Evolutionary conservation across 2,888 invertebrate genomes (phyloP).

Genomic region (Nomada flava): DNA sequence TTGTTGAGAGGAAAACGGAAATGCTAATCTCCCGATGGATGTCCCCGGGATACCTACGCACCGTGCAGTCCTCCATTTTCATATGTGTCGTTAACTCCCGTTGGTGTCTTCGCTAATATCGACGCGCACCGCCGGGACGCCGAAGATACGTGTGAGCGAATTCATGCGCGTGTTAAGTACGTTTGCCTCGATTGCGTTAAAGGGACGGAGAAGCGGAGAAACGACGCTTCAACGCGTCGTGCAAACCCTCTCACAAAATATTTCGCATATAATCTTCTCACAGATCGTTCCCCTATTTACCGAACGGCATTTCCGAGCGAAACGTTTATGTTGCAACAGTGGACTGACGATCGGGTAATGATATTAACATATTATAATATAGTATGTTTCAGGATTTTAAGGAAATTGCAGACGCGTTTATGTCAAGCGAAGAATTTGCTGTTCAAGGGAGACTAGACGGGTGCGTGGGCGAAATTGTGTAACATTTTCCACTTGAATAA

Average conservation of each 20-base stretch:
- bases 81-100: constrained; percentile 50
- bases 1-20: constrained; percentile 83
- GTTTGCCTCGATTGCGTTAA: constrained; percentile 74
- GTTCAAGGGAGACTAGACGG: not conserved
- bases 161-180: constrained; percentile 63
- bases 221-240: constrained; percentile 76
- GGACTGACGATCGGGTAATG: constrained; percentile 32
- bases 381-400: constrained; percentile 51
- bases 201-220: constrained; percentile 69
- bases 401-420: constrained; percentile 13
- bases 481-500: not conserved
- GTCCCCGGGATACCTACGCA: constrained; percentile 78
- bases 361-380: constrained; percentile 24
- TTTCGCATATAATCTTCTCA: too few species aligned
- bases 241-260: constrained; percentile 73
- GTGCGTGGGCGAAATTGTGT: not conserved
- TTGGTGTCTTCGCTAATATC: constrained; percentile 56
- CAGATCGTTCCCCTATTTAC: constrained; percentile 70
- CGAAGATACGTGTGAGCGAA: constrained; percentile 19
- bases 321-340: constrained; percentile 66
- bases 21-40: constrained; percentile 84
- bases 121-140: constrained; percentile 10
- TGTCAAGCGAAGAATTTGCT: not conserved
- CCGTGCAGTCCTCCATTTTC: constrained; percentile 72
- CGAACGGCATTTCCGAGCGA: constrained; percentile 60